phyloP scores from a whole-genome alignment of 1,140 invertebrate genomes.

The Bicyclus anynana region DNA sequence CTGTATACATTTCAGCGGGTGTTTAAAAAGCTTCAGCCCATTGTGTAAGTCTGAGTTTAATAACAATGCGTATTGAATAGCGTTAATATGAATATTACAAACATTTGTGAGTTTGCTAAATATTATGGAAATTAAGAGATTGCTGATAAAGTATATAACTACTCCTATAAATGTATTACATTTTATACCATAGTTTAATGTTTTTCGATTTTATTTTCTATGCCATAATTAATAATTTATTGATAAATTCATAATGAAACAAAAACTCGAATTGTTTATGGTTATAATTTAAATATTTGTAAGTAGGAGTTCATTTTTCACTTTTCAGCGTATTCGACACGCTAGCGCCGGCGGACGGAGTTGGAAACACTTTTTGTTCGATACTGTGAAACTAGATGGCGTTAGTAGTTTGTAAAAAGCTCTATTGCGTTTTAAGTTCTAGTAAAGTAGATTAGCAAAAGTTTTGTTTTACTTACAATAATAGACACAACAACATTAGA shows the following conservation, averaged over 20 bases:
- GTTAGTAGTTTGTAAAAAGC: slow-evolving; percentile 1
- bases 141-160: neutral
- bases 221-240: no score
- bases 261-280: no score
- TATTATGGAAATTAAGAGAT: slow-evolving; percentile 1
- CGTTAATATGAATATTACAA: slow-evolving; percentile 26
- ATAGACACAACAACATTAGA: no score
- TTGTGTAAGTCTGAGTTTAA: slow-evolving; percentile 24
- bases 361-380: slow-evolving; percentile 30
- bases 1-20: slow-evolving; percentile 35
- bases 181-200: no score
- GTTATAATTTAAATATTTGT: no score
- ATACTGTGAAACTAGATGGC: slow-evolving; percentile 31
- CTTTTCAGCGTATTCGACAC: neutral
- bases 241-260: no score
- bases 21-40: slow-evolving; percentile 26
- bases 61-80: slow-evolving; percentile 32
- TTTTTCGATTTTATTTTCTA: neutral
- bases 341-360: slow-evolving; percentile 28
- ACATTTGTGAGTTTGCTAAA: slow-evolving; percentile 25
- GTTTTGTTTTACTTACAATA: no score
- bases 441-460: no score
- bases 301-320: neutral
- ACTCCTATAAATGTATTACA: no score
- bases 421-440: no score